Evolutionary conservation across 2,888 invertebrate genomes (phyloP).

Genomic region (Callosobruchus maculatus): DNA sequence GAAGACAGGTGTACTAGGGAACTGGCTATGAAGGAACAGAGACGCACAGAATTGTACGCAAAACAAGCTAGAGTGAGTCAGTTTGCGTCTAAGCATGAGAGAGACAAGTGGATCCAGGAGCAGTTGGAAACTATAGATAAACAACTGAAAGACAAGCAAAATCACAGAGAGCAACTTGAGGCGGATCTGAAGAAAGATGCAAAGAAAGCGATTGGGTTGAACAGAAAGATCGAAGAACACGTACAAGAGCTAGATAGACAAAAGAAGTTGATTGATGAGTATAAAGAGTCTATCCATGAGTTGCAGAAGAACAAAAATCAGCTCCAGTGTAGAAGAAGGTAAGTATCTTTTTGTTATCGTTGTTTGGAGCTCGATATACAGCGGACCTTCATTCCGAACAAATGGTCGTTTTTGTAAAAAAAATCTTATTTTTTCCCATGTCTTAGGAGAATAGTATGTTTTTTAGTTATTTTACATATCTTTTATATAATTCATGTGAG

Average conservation of each 20-base stretch:
- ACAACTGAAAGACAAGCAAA: slow-evolving; percentile 92
- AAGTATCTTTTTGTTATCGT: too few species aligned
- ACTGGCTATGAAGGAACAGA: slow-evolving; percentile 88
- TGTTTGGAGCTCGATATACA: too few species aligned
- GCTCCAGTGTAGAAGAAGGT: slow-evolving; percentile 89
- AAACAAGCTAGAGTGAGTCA: slow-evolving; percentile 97
- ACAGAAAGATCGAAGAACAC: slow-evolving; percentile 63
- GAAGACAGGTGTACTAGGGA: slow-evolving; percentile 91
- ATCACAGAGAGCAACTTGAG: slow-evolving; percentile 80
- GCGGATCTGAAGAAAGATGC: slow-evolving; percentile 87
- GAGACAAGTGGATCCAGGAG: slow-evolving; percentile 92
- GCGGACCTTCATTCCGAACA: too few species aligned
- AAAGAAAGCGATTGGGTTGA: slow-evolving; percentile 62
- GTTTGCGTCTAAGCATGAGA: slow-evolving; percentile 88
- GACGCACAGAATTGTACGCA: slow-evolving; percentile 93
- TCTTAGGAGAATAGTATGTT: too few species aligned
- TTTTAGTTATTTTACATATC: too few species aligned
- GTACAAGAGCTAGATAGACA: slow-evolving; percentile 87
- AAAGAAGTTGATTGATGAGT: slow-evolving; percentile 91
- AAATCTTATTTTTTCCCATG: too few species aligned
- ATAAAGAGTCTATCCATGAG: slow-evolving; percentile 93
- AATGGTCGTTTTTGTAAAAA: too few species aligned
- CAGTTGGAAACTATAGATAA: slow-evolving; percentile 91
- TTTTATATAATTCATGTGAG: too few species aligned
- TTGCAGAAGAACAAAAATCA: slow-evolving; percentile 93